Percentiles rank a stretch among this genome's conserved stretches.
Evolutionary conservation across 2,113 vertebrate genomes (phyloP).

Genomic region (Pipra filicauda): DNA sequence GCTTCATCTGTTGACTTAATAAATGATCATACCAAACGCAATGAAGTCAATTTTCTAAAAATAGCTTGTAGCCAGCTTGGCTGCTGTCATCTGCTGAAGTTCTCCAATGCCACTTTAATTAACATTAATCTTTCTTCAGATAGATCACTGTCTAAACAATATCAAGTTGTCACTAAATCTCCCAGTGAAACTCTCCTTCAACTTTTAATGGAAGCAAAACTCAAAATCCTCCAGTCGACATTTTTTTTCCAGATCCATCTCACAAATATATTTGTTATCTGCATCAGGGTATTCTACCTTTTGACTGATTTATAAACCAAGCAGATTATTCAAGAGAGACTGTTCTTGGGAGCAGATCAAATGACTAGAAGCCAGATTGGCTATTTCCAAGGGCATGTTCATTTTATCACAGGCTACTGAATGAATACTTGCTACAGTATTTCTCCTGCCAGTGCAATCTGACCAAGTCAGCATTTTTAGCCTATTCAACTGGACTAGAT

Average conservation of each 20-base stretch:
- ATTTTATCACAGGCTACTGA: not conserved
- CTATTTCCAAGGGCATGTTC: not conserved
- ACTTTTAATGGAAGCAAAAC: not conserved
- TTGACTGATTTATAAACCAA: not conserved
- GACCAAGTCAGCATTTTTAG: not conserved
- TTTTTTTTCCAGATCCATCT: not conserved
- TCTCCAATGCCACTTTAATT: constrained; percentile 59
- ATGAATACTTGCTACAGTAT: not conserved
- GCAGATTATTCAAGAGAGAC: not conserved
- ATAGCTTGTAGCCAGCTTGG: constrained; percentile 46
- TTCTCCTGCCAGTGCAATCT: not conserved
- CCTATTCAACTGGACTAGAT: not conserved
- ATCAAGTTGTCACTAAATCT: constrained; percentile 20
- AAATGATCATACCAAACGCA: constrained; percentile 35
- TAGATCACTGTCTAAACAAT: constrained; percentile 36
- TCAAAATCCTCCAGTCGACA: not conserved
- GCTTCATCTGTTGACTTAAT: constrained; percentile 47
- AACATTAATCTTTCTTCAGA: constrained; percentile 50
- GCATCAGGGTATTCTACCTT: not conserved
- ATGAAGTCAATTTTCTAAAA: constrained; percentile 54
- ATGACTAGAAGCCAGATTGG: not conserved
- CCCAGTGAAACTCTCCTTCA: not conserved
- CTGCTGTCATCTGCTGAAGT: constrained; percentile 54
- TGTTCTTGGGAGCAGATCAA: not conserved
- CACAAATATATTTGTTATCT: not conserved